Conservation (phyloP, 2,113 vertebrate species). For the Mixornis gularis region DNA sequence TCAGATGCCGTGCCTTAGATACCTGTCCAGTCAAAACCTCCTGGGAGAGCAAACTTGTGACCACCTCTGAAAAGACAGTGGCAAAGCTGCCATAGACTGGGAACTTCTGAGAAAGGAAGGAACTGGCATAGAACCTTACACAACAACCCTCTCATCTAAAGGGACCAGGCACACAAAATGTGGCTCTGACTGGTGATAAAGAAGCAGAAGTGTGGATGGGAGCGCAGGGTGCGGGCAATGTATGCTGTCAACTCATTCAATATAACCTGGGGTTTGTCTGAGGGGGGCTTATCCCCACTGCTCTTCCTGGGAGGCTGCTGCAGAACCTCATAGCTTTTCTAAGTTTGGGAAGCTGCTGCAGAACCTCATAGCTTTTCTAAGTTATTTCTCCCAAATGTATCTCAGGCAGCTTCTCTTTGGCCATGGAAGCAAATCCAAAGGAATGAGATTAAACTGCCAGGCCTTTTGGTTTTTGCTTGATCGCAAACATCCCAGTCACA, state of each 20-base stretch:
- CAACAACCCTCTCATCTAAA: not conserved
- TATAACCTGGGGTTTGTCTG: not conserved
- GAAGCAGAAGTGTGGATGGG: not conserved
- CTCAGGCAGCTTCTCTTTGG: not conserved
- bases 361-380: not conserved
- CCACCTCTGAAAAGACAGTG: not conserved
- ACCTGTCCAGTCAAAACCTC: not conserved
- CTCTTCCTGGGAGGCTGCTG: not conserved
- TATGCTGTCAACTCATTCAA: not conserved
- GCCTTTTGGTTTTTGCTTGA: not conserved
- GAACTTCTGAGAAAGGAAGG: not conserved
- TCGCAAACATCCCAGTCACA: not conserved
- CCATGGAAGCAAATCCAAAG: not conserved
- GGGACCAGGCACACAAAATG: not conserved
- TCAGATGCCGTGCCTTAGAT: not conserved
- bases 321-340: not conserved
- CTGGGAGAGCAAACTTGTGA: not conserved
- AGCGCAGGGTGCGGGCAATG: not conserved
- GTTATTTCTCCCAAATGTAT: not conserved
- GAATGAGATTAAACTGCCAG: not conserved
- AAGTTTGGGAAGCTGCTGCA: not conserved
- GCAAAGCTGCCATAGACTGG: not conserved
- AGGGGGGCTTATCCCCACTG: accelerated
- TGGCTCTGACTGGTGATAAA: not conserved
- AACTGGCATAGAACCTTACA: not conserved